These are phyloP conservation scores for Nipponia nippon DNA, from an alignment of 2,113 vertebrate genomes.

Conservation along the genomic window DNA sequence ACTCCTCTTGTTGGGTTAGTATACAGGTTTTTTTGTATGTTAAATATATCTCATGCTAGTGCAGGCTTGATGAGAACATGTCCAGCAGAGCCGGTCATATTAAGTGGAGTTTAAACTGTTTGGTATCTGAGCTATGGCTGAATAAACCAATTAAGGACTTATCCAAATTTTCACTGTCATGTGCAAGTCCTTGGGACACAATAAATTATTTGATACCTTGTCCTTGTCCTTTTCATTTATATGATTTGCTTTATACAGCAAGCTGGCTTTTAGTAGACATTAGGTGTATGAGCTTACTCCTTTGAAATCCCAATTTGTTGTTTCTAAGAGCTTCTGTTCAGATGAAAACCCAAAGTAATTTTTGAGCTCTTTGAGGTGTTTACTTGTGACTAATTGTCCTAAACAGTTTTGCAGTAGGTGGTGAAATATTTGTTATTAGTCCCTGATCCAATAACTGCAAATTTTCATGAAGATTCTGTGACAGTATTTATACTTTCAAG, in stretches of 20 bases:
- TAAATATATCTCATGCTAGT: background rate
- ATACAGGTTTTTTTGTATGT: background rate
- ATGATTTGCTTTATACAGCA: background rate
- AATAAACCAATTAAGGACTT: background rate
- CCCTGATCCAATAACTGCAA: background rate
- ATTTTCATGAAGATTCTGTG: background rate
- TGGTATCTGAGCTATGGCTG: background rate
- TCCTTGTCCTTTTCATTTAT: background rate
- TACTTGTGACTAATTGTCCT: background rate
- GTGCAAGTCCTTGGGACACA: background rate
- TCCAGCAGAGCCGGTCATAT: background rate
- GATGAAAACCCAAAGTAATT: background rate
- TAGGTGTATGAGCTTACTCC: background rate
- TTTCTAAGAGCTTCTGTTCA: background rate
- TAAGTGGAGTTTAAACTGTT: background rate
- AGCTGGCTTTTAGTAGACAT: background rate
- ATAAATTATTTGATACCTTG: background rate
- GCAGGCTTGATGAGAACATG: background rate
- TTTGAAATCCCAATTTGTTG: background rate
- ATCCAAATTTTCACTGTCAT: background rate
- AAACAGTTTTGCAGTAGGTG: background rate
- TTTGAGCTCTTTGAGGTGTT: background rate
- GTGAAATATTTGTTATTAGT: background rate
- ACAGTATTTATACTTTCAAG: background rate
- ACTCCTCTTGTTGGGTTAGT: background rate